Percentiles rank a stretch among this genome's conserved stretches.
phyloP scores from a whole-genome alignment of 2,888 invertebrate species.

The Pristionchus japonicus region DNA sequence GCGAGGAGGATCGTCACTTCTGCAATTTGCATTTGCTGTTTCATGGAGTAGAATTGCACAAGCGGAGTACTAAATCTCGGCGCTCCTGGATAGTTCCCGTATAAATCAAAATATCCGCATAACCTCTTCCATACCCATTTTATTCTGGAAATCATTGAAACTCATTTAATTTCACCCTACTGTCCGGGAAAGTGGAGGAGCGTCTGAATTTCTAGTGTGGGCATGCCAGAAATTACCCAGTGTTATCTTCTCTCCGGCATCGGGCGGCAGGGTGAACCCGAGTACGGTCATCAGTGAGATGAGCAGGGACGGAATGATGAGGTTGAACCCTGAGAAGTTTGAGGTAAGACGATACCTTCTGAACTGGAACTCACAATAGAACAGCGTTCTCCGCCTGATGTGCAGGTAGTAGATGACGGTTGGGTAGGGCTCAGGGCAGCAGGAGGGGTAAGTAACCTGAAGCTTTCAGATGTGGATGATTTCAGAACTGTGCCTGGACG shows the following conservation, averaged over 20 bases:
- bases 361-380: conserved; percentile 83
- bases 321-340: conserved; percentile 86
- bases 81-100: no score
- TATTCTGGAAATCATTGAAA: no score
- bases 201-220: no score
- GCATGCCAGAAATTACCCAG: conserved; percentile 81
- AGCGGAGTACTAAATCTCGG: no score
- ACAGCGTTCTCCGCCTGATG: conserved; percentile 94
- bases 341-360: background rate
- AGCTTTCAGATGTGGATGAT: background rate
- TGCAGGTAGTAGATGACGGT: conserved; percentile 87
- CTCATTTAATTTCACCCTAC: no score
- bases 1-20: conserved; percentile 81
- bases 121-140: no score
- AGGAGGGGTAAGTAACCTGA: conserved; percentile 80
- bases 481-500: no score
- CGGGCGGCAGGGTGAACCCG: conserved; percentile 97
- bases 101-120: no score
- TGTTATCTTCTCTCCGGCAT: conserved; percentile 98
- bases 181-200: no score
- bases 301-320: conserved; percentile 97
- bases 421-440: conserved; percentile 84
- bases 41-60: no score
- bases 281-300: conserved; percentile 98
- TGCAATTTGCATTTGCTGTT: conserved; percentile 52